A percentile compares a stretch with the other conserved stretches of the same genome.
These are phyloP conservation scores for Oryzias woworae DNA, from an alignment of 2,113 vertebrate species.

Conservation along the genomic window DNA sequence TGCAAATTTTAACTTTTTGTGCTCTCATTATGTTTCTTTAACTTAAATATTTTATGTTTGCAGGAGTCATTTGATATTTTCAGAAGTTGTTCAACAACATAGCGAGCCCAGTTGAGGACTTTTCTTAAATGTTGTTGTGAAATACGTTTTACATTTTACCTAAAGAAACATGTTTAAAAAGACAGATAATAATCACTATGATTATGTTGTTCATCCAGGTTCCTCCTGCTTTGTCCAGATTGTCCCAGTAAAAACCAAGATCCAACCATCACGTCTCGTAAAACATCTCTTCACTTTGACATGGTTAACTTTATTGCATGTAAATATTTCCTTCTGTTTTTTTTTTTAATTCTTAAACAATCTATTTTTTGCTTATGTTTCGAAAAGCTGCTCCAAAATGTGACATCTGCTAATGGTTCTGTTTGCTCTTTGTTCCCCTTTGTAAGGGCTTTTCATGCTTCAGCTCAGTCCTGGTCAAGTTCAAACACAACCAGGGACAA, in stretches of 20 bases:
- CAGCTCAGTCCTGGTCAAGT: constrained; percentile 31
- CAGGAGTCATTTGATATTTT: too few relatives aligned
- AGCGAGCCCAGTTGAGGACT: too few relatives aligned
- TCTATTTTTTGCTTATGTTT: background rate
- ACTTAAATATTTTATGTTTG: too few relatives aligned
- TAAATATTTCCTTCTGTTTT: constrained; percentile 27
- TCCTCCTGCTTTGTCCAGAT: too few relatives aligned
- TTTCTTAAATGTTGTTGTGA: too few relatives aligned
- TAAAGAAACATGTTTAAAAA: too few relatives aligned
- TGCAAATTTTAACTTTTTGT: too few relatives aligned
- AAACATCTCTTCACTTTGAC: constrained; percentile 3
- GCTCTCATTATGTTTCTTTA: too few relatives aligned
- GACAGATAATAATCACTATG: too few relatives aligned
- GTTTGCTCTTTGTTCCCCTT: constrained; percentile 29
- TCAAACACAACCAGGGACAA: constrained; percentile 65
- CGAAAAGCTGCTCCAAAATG: background rate
- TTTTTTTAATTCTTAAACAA: background rate
- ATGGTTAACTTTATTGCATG: constrained; percentile 15
- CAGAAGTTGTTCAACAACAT: too few relatives aligned
- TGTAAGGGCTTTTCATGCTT: constrained; percentile 50
- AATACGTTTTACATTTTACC: too few relatives aligned
- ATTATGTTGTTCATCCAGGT: too few relatives aligned
- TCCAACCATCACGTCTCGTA: background rate
- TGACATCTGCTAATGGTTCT: background rate
- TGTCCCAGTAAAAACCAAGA: background rate